Evolutionary conservation across 53 echinoderm and acorn worm genomes (phyloP), one percentile per base, ranked within the genome.

Genomic region (Apostichopus leukothele): DNA sequence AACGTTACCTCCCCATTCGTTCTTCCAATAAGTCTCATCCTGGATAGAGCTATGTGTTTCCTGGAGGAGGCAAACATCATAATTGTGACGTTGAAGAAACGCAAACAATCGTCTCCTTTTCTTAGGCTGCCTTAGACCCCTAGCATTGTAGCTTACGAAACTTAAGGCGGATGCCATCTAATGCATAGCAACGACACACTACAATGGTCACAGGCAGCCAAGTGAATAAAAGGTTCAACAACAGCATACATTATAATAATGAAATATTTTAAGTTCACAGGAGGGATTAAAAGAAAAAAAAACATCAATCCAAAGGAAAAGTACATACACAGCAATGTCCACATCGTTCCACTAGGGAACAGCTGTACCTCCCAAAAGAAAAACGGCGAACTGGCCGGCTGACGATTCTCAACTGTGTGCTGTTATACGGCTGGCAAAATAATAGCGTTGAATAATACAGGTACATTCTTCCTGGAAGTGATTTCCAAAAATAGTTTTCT

Each of bases 41-140:
- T 50, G 8, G 11, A 78, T 78, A 51, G 52, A 78, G 26, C 78
- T 51, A 9, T 78, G 78, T 7, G 78, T 78, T 19, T 78, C 78
- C 51, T 78, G 51, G 7, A 78, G 5, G 3, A 78, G 13, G 9
- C 51, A 51, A 22, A 51, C 52, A 78, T 78, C 79, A 53, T 52
- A 79, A 5, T 53, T 79, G 2, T 53, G 13, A 13, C 53, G 14
- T 57, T 16, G 79, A 11, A 53, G 79, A 53, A 53, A 79, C 0
- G 53, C 55, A 79, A 79, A 79, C 16, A 79, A 53, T 39, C n/a
- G 79, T 53, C 53, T 79, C 53, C 79, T 52, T 18, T 79, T 79
- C 18, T 79, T 79, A 14, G 53, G 4, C 14, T 79, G 79, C 53
- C 53, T 52, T 4, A 79, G 79, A 14, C 79, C 79, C 54, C 79